Conservation (phyloP, 2,888 invertebrate genomes). For the Notodonta dromedarius region DNA sequence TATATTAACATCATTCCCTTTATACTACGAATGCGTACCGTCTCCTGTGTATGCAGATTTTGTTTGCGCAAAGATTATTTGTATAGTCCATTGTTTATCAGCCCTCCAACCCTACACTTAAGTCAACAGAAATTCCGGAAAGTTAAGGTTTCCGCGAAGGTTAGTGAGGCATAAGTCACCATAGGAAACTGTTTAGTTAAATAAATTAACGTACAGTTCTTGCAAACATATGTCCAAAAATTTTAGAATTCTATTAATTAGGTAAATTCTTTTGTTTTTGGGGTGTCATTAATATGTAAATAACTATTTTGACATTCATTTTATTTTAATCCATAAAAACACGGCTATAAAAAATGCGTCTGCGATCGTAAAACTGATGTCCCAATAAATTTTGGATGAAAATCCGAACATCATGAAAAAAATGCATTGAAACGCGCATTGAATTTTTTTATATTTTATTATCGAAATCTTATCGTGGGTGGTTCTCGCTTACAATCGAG, state of each 20-base stretch:
- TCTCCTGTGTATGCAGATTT: not conserved
- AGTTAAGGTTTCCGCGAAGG: conserved; percentile 30
- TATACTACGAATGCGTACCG: not conserved
- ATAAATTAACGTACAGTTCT: conserved; percentile 10
- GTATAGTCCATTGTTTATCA: conserved; percentile 34
- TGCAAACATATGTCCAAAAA: not conserved
- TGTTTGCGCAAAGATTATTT: conserved; percentile 35
- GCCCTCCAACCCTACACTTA: conserved; percentile 28
- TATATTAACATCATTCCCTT: not conserved
- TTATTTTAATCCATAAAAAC: too few relatives aligned
- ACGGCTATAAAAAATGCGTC: too few relatives aligned
- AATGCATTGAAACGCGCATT: too few relatives aligned
- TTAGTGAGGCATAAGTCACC: conserved; percentile 21
- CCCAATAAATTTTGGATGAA: too few relatives aligned
- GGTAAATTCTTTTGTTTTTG: too few relatives aligned
- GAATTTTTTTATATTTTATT: too few relatives aligned
- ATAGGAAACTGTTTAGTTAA: conserved; percentile 20
- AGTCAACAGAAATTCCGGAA: conserved; percentile 31
- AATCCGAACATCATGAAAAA: too few relatives aligned
- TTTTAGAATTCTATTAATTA: too few relatives aligned
- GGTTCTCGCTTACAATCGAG: conserved; percentile 14
- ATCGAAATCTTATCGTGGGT: not conserved
- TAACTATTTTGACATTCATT: too few relatives aligned
- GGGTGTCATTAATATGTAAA: too few relatives aligned
- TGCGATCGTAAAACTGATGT: too few relatives aligned